Base-by-base conservation (phyloP, 2,888 invertebrate genomes). In the Tridacna crocea region DNA sequence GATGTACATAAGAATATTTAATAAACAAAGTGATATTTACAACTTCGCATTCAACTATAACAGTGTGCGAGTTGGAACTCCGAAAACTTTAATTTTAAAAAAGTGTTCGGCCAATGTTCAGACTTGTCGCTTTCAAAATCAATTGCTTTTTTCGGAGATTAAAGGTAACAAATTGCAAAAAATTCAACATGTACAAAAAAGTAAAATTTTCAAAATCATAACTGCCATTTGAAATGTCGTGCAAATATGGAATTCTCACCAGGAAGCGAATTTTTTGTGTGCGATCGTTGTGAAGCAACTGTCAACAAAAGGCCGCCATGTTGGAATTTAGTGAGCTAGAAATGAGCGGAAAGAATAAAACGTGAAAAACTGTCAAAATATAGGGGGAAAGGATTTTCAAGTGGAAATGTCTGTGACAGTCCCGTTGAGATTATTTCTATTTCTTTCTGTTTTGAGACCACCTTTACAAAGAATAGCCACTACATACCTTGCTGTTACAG, bases 291-390 rank as follows among this genome's bases (percentile, higher is more conserved):
- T 72, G 63, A 27, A 63, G 82, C 77, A 80, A 82, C 82, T 85
- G 85, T 85, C 85, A 85, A 85, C 85, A 85, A 82, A 78, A 70
- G 73, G 51, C 75, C 82, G 82, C 85, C 85, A 85, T 85, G 78
- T 85, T 85, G 73, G 79, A 77, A 70, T 70, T 70, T 70, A 48
- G 36, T 36, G 36, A 36, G 36, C 36, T 8, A 36, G 36, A 36
- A 36, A 4, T 36, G 36, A 36, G 36, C 36, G 36, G 36, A 36
- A 36, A 2, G 36, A 36, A 36, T 36, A 2, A 36, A 36, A 36
- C 8, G 8, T 4, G 36, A 4, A 36, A 36, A 46, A 19, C 22
- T 70, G 70, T 48, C 70, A 70, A 70, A 48, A 15, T 51, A 70
- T 51, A 11, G 26, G 24, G 51, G 51, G 70, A 70, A 70, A 51